Evolutionary conservation across 2,113 vertebrate genomes (phyloP), one percentile per base, ranked within the genome.

Genomic region (Coptodon bakossiorum): DNA sequence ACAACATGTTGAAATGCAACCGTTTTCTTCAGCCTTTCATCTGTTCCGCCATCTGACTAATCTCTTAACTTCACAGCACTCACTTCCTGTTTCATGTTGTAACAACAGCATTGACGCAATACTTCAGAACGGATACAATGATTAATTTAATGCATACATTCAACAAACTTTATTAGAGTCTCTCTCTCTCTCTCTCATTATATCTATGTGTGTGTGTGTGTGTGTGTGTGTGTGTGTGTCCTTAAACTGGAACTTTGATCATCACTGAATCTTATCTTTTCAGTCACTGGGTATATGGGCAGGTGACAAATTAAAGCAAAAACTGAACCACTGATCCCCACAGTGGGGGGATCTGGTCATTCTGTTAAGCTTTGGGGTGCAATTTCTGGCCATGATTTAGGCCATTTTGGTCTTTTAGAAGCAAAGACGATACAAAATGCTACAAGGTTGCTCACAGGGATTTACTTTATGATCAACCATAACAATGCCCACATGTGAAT

Each of bases 1-100:
- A 76, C 5, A 68, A 40, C n/a, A 29, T 3, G 13, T 45, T 79
- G 29, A 79, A 53, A 52, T 66, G 31, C 36, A n/a, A 80, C 19
- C 0, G 0, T 36, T 71, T 3, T 45, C 40, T 29, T 45, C 40
- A 48, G 22, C 22, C 6, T 76, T 11, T 48, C 45, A 38, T 56
- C 50, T 4, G 52, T 24, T 38, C 34, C 0, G 52, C 13, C 71
- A 31, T 78, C 71, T 27, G 52, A 81, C 53, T 81, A 43, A 57
- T 56, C 9, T 36, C 61, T 66, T 31, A 22, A 71, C 63, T 40
- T 71, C 19, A 6, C 34, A 7, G n/a, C 19, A 12, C 36, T 40
- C 10, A 11, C 19, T 43, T 71, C 66, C 66, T 71, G 36, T 43
- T 22, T 71, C 9, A 24, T 6, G n/a, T 11, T 56, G n/a, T 5